These are phyloP conservation scores for Myoxocephalus aenaeus DNA, from an alignment of 2,797 vertebrate genomes.

Conservation along the genomic window DNA sequence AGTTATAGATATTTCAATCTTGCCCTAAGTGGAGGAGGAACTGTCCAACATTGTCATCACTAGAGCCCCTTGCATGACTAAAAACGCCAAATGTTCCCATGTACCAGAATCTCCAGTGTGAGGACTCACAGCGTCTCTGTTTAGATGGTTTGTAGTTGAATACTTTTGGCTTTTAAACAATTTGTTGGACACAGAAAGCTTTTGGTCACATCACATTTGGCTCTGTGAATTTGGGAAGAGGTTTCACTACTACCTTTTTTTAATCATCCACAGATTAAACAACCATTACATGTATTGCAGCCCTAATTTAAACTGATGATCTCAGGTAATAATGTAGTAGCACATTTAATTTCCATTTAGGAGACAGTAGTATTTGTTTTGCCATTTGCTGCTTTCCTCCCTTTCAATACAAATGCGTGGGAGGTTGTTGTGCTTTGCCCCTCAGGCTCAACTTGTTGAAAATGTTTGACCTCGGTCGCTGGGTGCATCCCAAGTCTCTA, in stretches of 20 bases:
- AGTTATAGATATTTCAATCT: neutral
- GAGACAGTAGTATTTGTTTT: conserved; percentile 22
- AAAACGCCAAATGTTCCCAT: neutral
- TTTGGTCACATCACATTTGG: neutral
- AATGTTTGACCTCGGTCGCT: conserved; percentile 59
- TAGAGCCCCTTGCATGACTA: neutral
- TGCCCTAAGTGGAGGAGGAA: neutral
- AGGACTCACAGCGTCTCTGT: neutral
- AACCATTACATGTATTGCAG: neutral
- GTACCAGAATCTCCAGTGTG: neutral
- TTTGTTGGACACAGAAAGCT: neutral
- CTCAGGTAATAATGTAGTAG: neutral
- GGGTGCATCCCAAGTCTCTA: too few species aligned
- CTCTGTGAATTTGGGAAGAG: neutral
- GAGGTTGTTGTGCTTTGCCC: conserved; percentile 34
- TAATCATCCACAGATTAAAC: neutral
- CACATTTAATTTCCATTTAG: conserved; percentile 6
- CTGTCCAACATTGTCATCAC: neutral
- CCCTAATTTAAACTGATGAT: neutral
- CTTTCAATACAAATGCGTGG: conserved; percentile 15
- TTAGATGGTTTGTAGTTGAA: neutral
- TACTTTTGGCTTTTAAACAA: neutral
- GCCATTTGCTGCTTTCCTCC: neutral
- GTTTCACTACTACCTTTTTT: neutral
- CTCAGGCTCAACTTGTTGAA: conserved; percentile 35